Evolutionary conservation across 2,888 invertebrate species (phyloP), one percentile per base, ranked within the genome.

Genomic region (Acanthosoma haemorrhoidale): DNA sequence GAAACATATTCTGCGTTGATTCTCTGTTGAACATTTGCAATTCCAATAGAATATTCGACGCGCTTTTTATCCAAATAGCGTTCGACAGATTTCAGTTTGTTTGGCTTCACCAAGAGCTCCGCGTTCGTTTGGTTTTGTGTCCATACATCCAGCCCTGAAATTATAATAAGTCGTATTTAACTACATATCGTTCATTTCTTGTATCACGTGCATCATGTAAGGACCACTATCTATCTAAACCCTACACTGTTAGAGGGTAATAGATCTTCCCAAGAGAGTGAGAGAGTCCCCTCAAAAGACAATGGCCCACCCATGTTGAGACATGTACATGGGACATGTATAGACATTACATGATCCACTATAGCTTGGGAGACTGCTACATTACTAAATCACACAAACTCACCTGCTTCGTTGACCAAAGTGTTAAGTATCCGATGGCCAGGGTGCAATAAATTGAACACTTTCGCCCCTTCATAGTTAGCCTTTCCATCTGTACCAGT

Each of bases 101-200:
- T 3, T 0, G 34, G n/a, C 5, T 34, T 34, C 18, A 61, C 61
- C 2, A 34, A 36, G 13, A 61, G 1, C 9, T 61, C 61, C 3
- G 36, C 18, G 21, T 38, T 34, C 5, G 32, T 61, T 13, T 36
- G 16, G 21, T 15, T 61, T 36, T 21, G 21, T 11, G 61, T 36
- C 61, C 61, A 61, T 13, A 61, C 38, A n/a, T 61, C 61, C 9
- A 61, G 13, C 4, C 38, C 61, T 61, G 25, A 13, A 51, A 51
- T 3, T 51, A 4, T n/a, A 2, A 6, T 25, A 51, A 25, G 1
- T n/a, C n/a, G n/a, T n/a, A n/a, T n/a, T n/a, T n/a, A n/a, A n/a
- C n/a, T n/a, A n/a, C n/a, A n/a, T n/a, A n/a, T n/a, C n/a, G n/a
- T n/a, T n/a, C n/a, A n/a, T n/a, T n/a, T n/a, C n/a, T n/a, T n/a